phyloP scores from a whole-genome alignment of 2,113 vertebrate species.

The Salminus brasiliensis region DNA sequence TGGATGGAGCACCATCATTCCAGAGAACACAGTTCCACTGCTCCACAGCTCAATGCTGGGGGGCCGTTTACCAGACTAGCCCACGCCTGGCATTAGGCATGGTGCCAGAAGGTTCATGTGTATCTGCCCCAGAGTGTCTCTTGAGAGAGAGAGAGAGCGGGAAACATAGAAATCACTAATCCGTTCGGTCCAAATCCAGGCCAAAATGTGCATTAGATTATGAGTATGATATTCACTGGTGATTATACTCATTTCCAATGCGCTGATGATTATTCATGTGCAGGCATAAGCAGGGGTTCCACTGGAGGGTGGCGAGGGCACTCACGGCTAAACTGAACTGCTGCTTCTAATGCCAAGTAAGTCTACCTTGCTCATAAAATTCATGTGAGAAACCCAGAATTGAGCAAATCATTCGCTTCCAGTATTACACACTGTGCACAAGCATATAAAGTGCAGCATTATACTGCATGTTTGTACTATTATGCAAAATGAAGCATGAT shows the following conservation, averaged over 20 bases:
- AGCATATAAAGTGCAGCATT: constrained; percentile 16
- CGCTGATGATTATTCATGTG: neutral
- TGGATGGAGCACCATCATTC: too few relatives aligned
- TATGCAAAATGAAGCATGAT: constrained; percentile 30
- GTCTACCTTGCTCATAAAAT: constrained; percentile 20
- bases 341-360: neutral
- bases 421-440: constrained; percentile 5
- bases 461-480: constrained; percentile 21
- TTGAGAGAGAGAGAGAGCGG: too few relatives aligned
- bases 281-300: neutral
- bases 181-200: neutral
- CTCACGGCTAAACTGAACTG: neutral
- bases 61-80: too few relatives aligned
- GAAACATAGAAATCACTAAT: neutral
- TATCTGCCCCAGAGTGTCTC: too few relatives aligned
- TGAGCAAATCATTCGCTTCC: constrained; percentile 5
- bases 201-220: neutral
- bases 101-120: too few relatives aligned
- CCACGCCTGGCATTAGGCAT: too few relatives aligned
- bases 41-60: too few relatives aligned
- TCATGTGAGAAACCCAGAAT: neutral
- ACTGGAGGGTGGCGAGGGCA: neutral
- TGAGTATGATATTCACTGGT: constrained; percentile 1
- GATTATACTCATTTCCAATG: neutral
- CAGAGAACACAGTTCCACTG: too few relatives aligned